Evolutionary conservation across 2,797 vertebrate genomes (phyloP).

Genomic region (Lagorchestes hirsutus): DNA sequence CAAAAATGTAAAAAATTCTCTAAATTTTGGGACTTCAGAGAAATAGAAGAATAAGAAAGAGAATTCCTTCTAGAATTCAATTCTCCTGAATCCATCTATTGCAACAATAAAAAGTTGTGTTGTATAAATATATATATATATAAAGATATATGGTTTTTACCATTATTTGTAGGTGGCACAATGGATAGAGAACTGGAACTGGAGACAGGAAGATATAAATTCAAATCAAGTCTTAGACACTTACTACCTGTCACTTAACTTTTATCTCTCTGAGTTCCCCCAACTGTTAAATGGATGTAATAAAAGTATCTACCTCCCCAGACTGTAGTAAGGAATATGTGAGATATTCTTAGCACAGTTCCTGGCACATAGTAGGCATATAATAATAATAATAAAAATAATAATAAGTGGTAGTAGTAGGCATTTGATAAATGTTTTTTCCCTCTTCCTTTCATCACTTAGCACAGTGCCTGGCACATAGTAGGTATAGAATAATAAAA

Average conservation of each 20-base stretch:
- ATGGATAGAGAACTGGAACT: not conserved
- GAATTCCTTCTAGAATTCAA: not conserved
- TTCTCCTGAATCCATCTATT: not conserved
- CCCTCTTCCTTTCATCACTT: not conserved
- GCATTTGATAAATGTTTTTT: not conserved
- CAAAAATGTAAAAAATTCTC: not conserved
- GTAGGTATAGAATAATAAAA: not conserved
- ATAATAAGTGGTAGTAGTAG: not conserved
- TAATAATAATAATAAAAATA: too few relatives aligned
- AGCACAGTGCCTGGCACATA: not conserved
- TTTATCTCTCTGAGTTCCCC: not conserved
- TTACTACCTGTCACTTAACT: not conserved
- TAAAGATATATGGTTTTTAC: not conserved
- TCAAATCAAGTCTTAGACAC: not conserved
- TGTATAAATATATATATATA: not conserved
- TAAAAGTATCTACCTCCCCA: not conserved
- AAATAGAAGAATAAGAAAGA: conserved; percentile 43
- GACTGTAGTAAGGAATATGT: not conserved
- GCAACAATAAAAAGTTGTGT: not conserved
- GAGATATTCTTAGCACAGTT: not conserved
- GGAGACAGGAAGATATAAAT: not conserved
- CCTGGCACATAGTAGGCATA: not conserved
- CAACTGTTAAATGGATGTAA: not conserved
- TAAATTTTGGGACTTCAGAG: not conserved
- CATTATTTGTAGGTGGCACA: not conserved